A percentile compares a stretch with the other conserved stretches of the same genome.
Evolutionary conservation across 2,888 invertebrate species (phyloP).

Genomic region (Drosophila gaucha): DNA sequence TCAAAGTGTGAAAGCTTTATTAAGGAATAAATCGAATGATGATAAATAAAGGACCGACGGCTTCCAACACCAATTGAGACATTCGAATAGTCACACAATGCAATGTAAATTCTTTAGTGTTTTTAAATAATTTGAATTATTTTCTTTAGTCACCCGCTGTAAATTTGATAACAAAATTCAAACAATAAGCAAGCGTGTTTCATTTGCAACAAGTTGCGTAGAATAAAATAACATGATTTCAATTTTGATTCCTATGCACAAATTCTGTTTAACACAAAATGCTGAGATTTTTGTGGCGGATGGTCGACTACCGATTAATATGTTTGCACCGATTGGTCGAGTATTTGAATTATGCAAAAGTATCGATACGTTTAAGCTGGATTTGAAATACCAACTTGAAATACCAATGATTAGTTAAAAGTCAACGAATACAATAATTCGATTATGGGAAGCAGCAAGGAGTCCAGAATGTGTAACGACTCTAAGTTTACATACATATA

Average conservation of each 20-base stretch:
- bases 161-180: too few relatives aligned
- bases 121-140: neutral
- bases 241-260: too few relatives aligned
- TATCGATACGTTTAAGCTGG: slow-evolving; percentile 8
- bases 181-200: too few relatives aligned
- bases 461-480: slow-evolving; percentile 49
- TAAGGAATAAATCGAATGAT: neutral
- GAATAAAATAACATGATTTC: too few relatives aligned
- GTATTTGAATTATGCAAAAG: neutral
- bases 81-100: neutral
- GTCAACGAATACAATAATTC: neutral
- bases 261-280: too few relatives aligned
- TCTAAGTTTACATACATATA: slow-evolving; percentile 58
- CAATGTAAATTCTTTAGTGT: neutral
- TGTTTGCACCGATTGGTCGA: too few relatives aligned
- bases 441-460: slow-evolving; percentile 54
- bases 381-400: slow-evolving; percentile 19
- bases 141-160: too few relatives aligned
- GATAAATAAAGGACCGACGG: neutral
- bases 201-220: too few relatives aligned
- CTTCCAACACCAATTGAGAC: neutral
- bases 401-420: too few relatives aligned
- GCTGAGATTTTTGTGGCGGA: too few relatives aligned
- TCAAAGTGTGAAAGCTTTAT: neutral
- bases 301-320: too few relatives aligned